phyloP scores from a whole-genome alignment of 2,888 invertebrate species.

The Acleris literana region DNA sequence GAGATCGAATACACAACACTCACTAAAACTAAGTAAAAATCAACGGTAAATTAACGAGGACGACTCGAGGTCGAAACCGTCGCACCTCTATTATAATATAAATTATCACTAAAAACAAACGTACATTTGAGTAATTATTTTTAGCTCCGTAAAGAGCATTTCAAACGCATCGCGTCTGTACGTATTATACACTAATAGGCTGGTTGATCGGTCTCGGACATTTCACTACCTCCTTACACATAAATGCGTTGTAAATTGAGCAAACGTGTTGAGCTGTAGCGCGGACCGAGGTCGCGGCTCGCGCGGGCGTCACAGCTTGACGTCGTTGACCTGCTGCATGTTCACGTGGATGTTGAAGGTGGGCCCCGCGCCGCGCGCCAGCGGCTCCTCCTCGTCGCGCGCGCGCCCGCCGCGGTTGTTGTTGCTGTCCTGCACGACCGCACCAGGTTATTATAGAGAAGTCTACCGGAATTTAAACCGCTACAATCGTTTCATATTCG shows the following conservation, averaged over 20 bases:
- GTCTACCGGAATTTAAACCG: no score
- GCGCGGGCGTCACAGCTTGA: conserved; percentile 36
- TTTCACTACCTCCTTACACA: not conserved
- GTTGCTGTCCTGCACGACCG: conserved; percentile 52
- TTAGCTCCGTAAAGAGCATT: not conserved
- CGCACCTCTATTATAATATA: not conserved
- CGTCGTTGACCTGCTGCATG: conserved; percentile 46
- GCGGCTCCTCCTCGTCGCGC: conserved; percentile 17
- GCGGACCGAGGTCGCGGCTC: not conserved
- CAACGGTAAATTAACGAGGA: not conserved
- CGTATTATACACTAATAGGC: conserved; percentile 1
- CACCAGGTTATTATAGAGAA: no score
- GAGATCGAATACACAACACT: conserved; percentile 31
- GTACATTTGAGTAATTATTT: not conserved
- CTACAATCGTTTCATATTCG: no score
- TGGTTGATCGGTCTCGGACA: not conserved
- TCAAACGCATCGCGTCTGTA: not conserved
- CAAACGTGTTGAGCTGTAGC: conserved; percentile 35
- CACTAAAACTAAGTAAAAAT: conserved; percentile 8
- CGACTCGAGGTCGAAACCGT: not conserved
- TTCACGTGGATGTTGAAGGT: conserved; percentile 50
- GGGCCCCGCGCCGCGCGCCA: conserved; percentile 31
- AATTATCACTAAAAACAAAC: conserved; percentile 19
- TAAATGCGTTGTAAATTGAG: conserved; percentile 40
- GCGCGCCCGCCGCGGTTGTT: conserved; percentile 47